Conservation (phyloP, 2,797 vertebrate genomes). For the Poeciliopsis presidionis region DNA sequence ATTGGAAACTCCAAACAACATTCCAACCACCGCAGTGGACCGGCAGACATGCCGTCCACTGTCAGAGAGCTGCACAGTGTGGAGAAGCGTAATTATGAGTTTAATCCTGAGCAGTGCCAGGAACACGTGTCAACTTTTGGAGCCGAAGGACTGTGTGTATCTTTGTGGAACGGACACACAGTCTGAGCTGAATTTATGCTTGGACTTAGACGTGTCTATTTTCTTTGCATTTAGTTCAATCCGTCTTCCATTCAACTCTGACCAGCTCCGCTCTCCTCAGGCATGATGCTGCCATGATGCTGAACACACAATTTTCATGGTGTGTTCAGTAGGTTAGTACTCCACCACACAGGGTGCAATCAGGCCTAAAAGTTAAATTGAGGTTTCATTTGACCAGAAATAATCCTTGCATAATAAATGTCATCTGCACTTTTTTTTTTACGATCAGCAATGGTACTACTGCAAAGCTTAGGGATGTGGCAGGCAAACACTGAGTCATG, state of each 20-base stretch:
- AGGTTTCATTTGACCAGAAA: background rate
- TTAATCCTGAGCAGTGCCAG: too few species aligned
- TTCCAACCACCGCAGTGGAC: too few species aligned
- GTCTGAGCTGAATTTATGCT: background rate
- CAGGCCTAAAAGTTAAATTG: background rate
- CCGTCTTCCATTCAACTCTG: background rate
- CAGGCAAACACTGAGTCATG: conserved; percentile 44
- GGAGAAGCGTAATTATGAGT: too few species aligned
- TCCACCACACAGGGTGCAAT: background rate
- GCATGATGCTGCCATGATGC: background rate
- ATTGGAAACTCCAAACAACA: too few species aligned
- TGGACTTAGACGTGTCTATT: background rate
- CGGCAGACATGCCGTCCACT: too few species aligned
- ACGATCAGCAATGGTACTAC: conserved; percentile 34
- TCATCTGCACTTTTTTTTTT: conserved; percentile 28
- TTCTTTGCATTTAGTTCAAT: background rate
- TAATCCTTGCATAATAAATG: conserved; percentile 7
- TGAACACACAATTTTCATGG: background rate
- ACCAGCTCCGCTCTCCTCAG: background rate
- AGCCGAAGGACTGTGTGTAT: too few species aligned
- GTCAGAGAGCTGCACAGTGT: too few species aligned
- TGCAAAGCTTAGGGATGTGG: conserved; percentile 24
- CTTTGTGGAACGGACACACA: too few species aligned
- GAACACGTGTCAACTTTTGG: too few species aligned
- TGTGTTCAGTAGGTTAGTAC: background rate